A percentile compares a stretch with the other conserved stretches of the same genome.
Evolutionary conservation across 2,113 vertebrate species (phyloP).

Genomic region (Willisornis vidua): DNA sequence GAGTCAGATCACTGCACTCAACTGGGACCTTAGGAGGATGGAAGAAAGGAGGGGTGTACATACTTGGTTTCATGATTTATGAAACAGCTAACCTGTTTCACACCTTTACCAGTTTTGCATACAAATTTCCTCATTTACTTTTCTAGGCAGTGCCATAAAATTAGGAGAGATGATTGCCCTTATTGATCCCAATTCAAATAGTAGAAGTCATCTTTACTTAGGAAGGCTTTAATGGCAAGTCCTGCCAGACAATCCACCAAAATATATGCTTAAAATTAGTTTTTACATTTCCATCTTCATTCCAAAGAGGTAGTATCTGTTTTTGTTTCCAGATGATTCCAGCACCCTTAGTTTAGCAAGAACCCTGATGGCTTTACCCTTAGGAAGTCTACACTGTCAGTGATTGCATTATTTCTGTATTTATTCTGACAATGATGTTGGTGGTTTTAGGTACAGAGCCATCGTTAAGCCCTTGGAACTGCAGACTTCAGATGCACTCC

Average conservation of each 20-base stretch:
- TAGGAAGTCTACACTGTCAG: background rate
- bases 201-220: background rate
- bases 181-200: background rate
- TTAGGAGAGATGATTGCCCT: background rate
- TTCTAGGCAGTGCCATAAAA: background rate
- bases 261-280: background rate
- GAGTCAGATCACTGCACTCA: background rate
- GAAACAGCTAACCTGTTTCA: background rate
- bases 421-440: background rate
- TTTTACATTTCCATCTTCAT: background rate
- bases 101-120: background rate
- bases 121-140: background rate
- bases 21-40: background rate
- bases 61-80: background rate
- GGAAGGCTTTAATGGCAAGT: background rate
- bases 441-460: constrained; percentile 77
- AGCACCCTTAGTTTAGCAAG: background rate
- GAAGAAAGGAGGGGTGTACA: background rate
- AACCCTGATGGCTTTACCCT: background rate
- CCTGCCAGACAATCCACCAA: background rate
- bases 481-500: constrained; percentile 74
- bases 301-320: background rate
- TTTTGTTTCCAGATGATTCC: background rate
- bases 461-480: constrained; percentile 81
- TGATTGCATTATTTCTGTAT: background rate